Conservation (phyloP, 2,113 vertebrate genomes). For the Clinocottus analis region DNA sequence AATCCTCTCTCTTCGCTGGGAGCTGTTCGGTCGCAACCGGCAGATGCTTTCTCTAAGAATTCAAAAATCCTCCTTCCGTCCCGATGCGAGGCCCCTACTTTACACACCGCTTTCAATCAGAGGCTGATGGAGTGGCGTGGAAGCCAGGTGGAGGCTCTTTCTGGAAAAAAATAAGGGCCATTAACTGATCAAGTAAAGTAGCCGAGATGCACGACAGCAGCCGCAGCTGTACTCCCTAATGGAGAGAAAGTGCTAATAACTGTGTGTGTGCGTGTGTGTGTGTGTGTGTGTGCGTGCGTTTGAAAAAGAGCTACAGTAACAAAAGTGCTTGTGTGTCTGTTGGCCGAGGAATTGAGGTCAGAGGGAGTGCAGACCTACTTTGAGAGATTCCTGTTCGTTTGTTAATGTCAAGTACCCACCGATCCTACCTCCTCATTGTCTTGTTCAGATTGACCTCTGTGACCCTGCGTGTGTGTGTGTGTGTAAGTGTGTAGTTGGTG, state of each 20-base stretch:
- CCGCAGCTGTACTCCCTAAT: conserved; percentile 64
- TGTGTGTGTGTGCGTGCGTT: not conserved
- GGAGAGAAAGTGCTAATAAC: conserved; percentile 48
- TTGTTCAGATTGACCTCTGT: conserved; percentile 51
- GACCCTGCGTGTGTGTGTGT: conserved; percentile 14
- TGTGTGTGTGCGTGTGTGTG: not conserved
- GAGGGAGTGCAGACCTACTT: conserved; percentile 57
- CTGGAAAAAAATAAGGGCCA: conserved; percentile 60
- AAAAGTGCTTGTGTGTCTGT: not conserved
- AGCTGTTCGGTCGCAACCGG: not conserved
- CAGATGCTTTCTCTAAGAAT: conserved; percentile 35
- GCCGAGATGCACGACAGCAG: conserved; percentile 42
- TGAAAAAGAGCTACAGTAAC: not conserved
- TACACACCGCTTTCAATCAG: conserved; percentile 57
- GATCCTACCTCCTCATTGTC: conserved; percentile 45
- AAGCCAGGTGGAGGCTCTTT: conserved; percentile 66
- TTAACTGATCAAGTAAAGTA: conserved; percentile 70
- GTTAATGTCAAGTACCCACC: conserved; percentile 54
- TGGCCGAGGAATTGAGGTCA: conserved; percentile 49
- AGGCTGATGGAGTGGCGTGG: conserved; percentile 47
- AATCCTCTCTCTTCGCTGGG: not conserved
- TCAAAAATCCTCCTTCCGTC: not conserved
- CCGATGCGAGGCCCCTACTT: not conserved
- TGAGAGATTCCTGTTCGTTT: conserved; percentile 52
- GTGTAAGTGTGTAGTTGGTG: conserved; percentile 13